Percentiles rank a stretch among this genome's conserved stretches.
phyloP scores from a whole-genome alignment of 2,888 invertebrate genomes.

The Nephrotoma guestfalica region DNA sequence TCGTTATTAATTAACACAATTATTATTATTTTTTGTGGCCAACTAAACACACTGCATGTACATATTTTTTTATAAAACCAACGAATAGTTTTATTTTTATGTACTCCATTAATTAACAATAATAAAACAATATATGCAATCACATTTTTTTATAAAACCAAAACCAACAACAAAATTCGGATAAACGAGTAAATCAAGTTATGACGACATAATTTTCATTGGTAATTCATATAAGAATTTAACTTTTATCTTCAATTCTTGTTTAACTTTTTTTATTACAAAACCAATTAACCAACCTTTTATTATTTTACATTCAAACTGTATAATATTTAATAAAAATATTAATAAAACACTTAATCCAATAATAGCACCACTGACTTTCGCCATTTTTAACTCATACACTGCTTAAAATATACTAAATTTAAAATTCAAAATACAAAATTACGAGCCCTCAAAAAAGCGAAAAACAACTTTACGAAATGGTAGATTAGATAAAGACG shows the following conservation, averaged over 20 bases:
- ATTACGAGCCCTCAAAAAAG: not conserved
- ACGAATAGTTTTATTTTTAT: not conserved
- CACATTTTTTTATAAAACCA: not conserved
- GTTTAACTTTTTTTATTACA: not conserved
- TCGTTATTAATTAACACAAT: not conserved
- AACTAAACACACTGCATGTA: not conserved
- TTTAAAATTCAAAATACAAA: not conserved
- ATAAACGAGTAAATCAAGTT: not conserved
- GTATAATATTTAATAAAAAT: not conserved
- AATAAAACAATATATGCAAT: not conserved
- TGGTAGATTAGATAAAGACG: not conserved
- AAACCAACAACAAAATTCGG: not conserved
- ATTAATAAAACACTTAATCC: slow-evolving; percentile 11
- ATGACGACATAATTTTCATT: not conserved
- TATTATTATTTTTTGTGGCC: not conserved
- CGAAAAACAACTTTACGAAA: not conserved
- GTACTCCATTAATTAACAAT: not conserved
- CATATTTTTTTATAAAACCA: not conserved
- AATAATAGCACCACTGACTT: slow-evolving; percentile 17
- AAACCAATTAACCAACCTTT: not conserved
- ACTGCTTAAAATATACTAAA: slow-evolving; percentile 12
- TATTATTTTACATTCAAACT: not conserved
- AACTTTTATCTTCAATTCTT: not conserved
- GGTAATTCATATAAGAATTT: not conserved
- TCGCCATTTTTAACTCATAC: slow-evolving; percentile 20